Evolutionary conservation across 2,113 vertebrate genomes (phyloP).

Genomic region (Arothron firmamentum): DNA sequence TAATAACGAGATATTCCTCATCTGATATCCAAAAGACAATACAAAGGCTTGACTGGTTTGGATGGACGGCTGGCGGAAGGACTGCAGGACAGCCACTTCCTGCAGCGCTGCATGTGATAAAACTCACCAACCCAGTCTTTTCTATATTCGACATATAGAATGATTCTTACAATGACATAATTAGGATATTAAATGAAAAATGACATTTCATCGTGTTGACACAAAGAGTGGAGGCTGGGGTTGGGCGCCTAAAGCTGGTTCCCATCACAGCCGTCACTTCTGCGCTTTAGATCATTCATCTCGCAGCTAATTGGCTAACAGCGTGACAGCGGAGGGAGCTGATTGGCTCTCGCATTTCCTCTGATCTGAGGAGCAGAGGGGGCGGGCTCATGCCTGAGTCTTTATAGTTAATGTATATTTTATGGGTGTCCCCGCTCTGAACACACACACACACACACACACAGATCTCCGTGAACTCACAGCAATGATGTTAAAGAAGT

Average conservation of each 20-base stretch:
- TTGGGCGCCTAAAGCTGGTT: constrained; percentile 55
- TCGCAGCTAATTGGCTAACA: constrained; percentile 59
- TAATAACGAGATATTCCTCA: constrained; percentile 1
- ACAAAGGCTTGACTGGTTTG: neutral
- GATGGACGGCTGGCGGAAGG: constrained; percentile 8
- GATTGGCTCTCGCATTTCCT: constrained; percentile 52
- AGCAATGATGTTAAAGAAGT: constrained; percentile 98
- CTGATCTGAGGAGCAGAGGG: constrained; percentile 36
- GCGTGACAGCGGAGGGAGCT: constrained; percentile 52
- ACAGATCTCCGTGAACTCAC: constrained; percentile 72
- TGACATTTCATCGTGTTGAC: constrained; percentile 47
- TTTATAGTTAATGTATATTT: constrained; percentile 1
- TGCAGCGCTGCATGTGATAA: constrained; percentile 77
- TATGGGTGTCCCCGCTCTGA: too few relatives aligned
- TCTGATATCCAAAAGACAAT: neutral
- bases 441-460: too few relatives aligned
- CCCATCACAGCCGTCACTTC: constrained; percentile 62
- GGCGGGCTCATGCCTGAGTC: constrained; percentile 5
- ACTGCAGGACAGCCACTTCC: constrained; percentile 8
- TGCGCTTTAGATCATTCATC: constrained; percentile 64
- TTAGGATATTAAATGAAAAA: constrained; percentile 58
- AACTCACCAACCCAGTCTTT: constrained; percentile 56
- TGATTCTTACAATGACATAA: constrained; percentile 50
- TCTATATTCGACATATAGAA: constrained; percentile 42
- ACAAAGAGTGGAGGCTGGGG: constrained; percentile 57